Conservation (phyloP, 2,888 invertebrate species). For the Lepidochrysops patricia region DNA sequence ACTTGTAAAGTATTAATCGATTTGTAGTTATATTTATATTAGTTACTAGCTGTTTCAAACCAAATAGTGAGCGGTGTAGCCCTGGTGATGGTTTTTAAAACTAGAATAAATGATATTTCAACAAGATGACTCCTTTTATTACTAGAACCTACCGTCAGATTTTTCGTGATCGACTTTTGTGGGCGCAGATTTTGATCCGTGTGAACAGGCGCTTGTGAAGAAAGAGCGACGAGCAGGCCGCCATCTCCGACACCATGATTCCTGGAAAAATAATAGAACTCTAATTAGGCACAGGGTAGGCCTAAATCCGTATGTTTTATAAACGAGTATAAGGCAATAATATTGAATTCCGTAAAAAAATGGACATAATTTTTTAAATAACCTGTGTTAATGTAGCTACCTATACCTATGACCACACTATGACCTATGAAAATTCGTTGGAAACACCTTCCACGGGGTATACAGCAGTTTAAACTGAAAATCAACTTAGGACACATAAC, state of each 20-base stretch:
- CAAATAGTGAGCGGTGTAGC: constrained; percentile 37
- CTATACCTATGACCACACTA: too few species aligned
- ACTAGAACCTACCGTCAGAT: constrained; percentile 56
- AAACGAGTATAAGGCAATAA: too few species aligned
- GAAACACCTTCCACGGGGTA: too few species aligned
- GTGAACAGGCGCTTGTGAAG: constrained; percentile 57
- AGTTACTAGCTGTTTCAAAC: constrained; percentile 33
- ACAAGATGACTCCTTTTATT: constrained; percentile 30
- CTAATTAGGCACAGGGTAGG: neutral
- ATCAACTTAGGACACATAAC: too few species aligned
- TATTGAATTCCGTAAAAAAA: too few species aligned
- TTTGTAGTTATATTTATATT: constrained; percentile 25
- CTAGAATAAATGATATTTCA: constrained; percentile 51
- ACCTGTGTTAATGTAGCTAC: too few species aligned
- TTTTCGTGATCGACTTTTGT: constrained; percentile 57
- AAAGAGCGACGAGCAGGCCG: constrained; percentile 64
- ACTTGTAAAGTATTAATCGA: constrained; percentile 15
- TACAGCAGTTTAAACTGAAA: too few species aligned
- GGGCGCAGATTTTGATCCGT: constrained; percentile 53
- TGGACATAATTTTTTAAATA: too few species aligned
- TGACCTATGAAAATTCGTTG: too few species aligned
- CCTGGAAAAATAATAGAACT: constrained; percentile 50
- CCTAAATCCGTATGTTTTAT: too few species aligned
- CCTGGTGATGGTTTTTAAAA: constrained; percentile 63
- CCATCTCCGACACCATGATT: constrained; percentile 79